Conservation (phyloP, 2,113 vertebrate species). For the Tachuris rubrigastra region DNA sequence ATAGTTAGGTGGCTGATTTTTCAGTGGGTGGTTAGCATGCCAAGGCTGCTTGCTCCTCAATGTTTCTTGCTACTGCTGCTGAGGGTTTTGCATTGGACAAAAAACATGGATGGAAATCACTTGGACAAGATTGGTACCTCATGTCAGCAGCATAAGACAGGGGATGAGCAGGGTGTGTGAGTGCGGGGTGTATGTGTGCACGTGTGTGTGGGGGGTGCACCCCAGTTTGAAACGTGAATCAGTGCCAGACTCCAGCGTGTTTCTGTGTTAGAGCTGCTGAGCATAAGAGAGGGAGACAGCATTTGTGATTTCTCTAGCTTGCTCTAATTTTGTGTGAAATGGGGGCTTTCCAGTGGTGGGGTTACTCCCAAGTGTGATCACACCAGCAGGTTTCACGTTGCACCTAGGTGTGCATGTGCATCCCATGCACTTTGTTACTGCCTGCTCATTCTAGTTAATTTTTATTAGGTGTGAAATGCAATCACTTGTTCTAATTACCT, state of each 20-base stretch:
- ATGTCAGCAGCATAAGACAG: not conserved
- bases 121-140: not conserved
- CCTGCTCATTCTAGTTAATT: not conserved
- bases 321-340: not conserved
- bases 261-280: not conserved
- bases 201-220: rapidly evolving
- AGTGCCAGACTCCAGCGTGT: not conserved
- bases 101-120: not conserved
- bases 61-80: rapidly evolving
- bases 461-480: not conserved
- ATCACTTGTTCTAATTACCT: not conserved
- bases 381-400: not conserved
- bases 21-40: not conserved
- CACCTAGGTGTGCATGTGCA: rapidly evolving
- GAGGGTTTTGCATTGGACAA: not conserved
- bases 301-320: not conserved
- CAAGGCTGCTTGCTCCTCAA: not conserved
- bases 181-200: not conserved
- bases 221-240: not conserved
- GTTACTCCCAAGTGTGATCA: not conserved
- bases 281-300: not conserved
- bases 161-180: not conserved
- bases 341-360: not conserved
- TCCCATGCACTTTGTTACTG: not conserved
- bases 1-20: not conserved